A percentile compares a stretch with the other conserved stretches of the same genome.
Evolutionary conservation across 2,888 invertebrate species (phyloP).

Genomic region (Colostygia pectinataria): DNA sequence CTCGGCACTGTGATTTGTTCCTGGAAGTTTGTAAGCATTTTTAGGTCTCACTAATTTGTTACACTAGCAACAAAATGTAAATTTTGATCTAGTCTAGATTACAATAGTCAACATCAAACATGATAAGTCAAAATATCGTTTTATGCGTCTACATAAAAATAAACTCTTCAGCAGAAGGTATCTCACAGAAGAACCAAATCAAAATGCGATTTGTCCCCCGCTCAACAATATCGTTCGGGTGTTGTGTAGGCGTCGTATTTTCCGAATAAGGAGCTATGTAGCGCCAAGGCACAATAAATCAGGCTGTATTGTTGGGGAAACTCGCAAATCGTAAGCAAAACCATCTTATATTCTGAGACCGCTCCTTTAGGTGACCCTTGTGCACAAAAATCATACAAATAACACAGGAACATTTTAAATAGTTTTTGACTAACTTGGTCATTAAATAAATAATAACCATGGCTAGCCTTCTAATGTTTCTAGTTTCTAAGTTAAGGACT

Average conservation of each 20-base stretch:
- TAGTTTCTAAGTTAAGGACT: no score
- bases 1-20: conserved; percentile 13
- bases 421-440: no score
- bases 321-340: conserved; percentile 60
- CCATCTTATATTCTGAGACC: conserved; percentile 45
- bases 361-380: conserved; percentile 41
- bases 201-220: conserved; percentile 38
- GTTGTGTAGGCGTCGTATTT: conserved; percentile 50
- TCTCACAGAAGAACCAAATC: conserved; percentile 27
- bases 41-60: conserved; percentile 9
- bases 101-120: neutral
- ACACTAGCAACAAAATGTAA: no score
- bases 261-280: conserved; percentile 54
- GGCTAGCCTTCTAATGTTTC: no score
- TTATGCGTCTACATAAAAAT: conserved; percentile 16
- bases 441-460: no score
- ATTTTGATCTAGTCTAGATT: no score
- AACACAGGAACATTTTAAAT: no score
- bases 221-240: conserved; percentile 46
- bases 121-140: neutral
- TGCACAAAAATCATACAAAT: conserved; percentile 41
- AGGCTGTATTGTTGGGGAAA: conserved; percentile 58
- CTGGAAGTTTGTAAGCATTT: conserved; percentile 12
- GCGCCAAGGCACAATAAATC: conserved; percentile 59
- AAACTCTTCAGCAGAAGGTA: conserved; percentile 28